These are phyloP conservation scores for Lutjanus argentimaculatus DNA, from an alignment of 2,797 vertebrate species.

Conservation along the genomic window DNA sequence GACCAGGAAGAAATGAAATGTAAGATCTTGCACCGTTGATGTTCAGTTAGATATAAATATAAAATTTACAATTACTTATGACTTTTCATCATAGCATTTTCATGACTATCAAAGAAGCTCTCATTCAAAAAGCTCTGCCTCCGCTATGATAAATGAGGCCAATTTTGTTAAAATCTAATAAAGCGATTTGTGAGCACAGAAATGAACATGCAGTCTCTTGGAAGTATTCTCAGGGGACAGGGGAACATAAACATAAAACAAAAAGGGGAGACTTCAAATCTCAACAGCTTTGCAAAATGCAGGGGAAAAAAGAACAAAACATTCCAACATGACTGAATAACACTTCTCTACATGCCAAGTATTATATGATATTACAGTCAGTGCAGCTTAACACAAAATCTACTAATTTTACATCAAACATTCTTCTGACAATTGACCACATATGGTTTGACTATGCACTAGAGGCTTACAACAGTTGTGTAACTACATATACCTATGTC, in stretches of 20 bases:
- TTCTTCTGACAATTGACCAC: not conserved
- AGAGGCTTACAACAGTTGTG: not conserved
- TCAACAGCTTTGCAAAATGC: slow-evolving; percentile 42
- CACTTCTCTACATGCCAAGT: not conserved
- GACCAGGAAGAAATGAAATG: slow-evolving; percentile 50
- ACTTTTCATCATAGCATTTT: slow-evolving; percentile 67
- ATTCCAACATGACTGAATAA: slow-evolving; percentile 34
- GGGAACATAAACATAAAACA: slow-evolving; percentile 67
- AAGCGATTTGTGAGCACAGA: slow-evolving; percentile 59
- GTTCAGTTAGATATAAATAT: slow-evolving; percentile 63
- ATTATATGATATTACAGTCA: slow-evolving; percentile 25
- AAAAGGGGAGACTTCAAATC: slow-evolving; percentile 38
- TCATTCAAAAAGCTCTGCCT: slow-evolving; percentile 55
- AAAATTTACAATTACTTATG: slow-evolving; percentile 54
- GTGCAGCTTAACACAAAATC: slow-evolving; percentile 7
- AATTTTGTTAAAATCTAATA: slow-evolving; percentile 66
- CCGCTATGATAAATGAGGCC: slow-evolving; percentile 63
- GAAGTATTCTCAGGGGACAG: slow-evolving; percentile 68
- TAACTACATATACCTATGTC: not conserved
- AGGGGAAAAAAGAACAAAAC: slow-evolving; percentile 33
- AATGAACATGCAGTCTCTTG: slow-evolving; percentile 60
- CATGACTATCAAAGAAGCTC: slow-evolving; percentile 66
- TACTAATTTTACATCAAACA: not conserved
- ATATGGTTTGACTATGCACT: not conserved
- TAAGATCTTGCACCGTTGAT: slow-evolving; percentile 43